Evolutionary conservation across 2,797 vertebrate genomes (phyloP).

Genomic region (Leptatherina wallacei): DNA sequence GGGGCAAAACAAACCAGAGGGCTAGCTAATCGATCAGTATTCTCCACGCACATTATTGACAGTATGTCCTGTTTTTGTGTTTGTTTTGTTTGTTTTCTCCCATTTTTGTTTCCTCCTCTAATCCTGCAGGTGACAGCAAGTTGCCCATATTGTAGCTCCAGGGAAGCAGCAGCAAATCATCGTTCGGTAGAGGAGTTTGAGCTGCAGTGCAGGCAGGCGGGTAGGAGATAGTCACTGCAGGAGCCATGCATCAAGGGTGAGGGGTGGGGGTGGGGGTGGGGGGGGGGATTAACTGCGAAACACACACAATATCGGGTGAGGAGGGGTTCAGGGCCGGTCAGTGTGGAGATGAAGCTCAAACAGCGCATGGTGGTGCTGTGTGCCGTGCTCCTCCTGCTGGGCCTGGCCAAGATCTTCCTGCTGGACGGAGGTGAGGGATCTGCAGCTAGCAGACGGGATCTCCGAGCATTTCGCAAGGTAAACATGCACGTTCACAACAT

Average conservation of each 20-base stretch:
- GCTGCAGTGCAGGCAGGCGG: neutral
- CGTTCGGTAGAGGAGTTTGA: constrained; percentile 7
- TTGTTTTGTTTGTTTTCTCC: too few relatives aligned
- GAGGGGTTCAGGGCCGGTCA: constrained; percentile 42
- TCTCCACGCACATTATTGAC: constrained; percentile 49
- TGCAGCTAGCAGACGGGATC: constrained; percentile 92
- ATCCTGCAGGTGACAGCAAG: constrained; percentile 24
- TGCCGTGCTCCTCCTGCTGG: constrained; percentile 94
- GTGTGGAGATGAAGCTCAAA: constrained; percentile 94
- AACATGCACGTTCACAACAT: neutral
- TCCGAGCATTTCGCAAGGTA: constrained; percentile 90
- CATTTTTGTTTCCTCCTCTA: neutral
- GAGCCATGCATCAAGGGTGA: constrained; percentile 79
- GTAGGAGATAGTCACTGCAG: constrained; percentile 13
- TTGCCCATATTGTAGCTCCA: constrained; percentile 6
- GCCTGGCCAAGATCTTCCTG: constrained; percentile 97
- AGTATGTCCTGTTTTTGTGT: constrained; percentile 8
- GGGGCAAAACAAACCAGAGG: constrained; percentile 26
- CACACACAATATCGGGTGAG: constrained; percentile 48
- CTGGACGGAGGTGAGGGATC: constrained; percentile 96
- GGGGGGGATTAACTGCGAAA: constrained; percentile 33
- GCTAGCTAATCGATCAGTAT: constrained; percentile 56
- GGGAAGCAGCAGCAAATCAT: constrained; percentile 1
- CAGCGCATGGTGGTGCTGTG: constrained; percentile 95
- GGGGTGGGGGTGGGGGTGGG: constrained; percentile 23